Base-by-base conservation (phyloP, 2,888 invertebrate species). In the Idaea biselata region DNA sequence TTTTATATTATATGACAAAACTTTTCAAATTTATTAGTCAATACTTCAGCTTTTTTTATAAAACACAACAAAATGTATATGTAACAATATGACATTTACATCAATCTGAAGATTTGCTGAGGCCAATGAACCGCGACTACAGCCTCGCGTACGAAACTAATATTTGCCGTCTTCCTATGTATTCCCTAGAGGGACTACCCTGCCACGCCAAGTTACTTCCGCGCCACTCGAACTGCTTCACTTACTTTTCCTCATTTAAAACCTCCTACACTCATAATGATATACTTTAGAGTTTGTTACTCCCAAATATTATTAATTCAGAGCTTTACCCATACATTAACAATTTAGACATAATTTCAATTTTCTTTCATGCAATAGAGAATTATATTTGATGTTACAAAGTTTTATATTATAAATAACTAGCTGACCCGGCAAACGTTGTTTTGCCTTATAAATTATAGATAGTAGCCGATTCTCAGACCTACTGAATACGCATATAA, bases 111-210 rank as follows among this genome's bases (percentile, higher is more conserved):
- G 89, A 86, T 87, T 87, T 79, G 79, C 80, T 70, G 84, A 81
- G 88, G 88, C 90, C 90, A 87, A 83, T 81, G 90, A 89, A 87
- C 91, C 81, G 83, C 74, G 78, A 82, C 81, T 81, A 80, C 65
- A 63, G 63, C 80, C 81, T 84, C 80, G 80, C 79, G 82, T 83
- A 86, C 83, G 82, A 84, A 86, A 87, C 87, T 87, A 89, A 89
- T 90, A 91, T 91, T 91, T 89, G 83, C 85, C 77, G 83, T 84
- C 83, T 84, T 86, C 84, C 83, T 83, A 80, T 82, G 83, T 82
- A 81, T 82, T 86, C 88, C 84, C 89, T 85, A 74, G 77, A 84
- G 88, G 84, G 83, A 79, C 80, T 78, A 81, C 80, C 80, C 80
- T 83, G 87, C 86, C 86, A 79, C 77, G 76, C 74, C 80, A 78